Evolutionary conservation across 2,113 vertebrate genomes (phyloP).

Genomic region (Scomber colias): DNA sequence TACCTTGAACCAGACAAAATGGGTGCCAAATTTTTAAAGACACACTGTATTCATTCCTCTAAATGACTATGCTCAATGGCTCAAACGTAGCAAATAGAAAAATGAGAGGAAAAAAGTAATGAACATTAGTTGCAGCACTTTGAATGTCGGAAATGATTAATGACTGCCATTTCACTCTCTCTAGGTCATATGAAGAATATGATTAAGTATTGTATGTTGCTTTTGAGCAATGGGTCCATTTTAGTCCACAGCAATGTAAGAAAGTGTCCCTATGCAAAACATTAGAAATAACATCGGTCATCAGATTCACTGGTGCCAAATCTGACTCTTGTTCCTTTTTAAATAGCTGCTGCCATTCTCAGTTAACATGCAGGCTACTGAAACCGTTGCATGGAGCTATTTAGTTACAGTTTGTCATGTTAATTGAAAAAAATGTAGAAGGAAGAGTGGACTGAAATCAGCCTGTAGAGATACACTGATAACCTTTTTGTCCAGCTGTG

Average conservation of each 20-base stretch:
- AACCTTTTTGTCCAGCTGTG: too few species aligned
- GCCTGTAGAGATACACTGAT: too few species aligned
- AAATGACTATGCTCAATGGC: background rate
- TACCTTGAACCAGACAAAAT: constrained; percentile 77
- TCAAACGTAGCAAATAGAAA: background rate
- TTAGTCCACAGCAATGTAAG: background rate
- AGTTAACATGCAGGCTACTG: too few species aligned
- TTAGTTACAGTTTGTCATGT: too few species aligned
- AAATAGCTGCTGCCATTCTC: background rate
- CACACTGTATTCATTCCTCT: constrained; percentile 8
- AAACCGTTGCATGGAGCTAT: too few species aligned
- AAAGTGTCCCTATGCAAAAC: background rate
- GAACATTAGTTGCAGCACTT: background rate
- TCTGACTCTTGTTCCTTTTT: background rate
- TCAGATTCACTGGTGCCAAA: background rate
- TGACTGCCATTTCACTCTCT: too few species aligned
- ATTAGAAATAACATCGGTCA: background rate
- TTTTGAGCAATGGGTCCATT: background rate
- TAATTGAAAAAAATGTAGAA: too few species aligned
- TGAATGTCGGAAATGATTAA: background rate
- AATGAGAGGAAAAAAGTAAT: background rate
- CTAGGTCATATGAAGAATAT: background rate
- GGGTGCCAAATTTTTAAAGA: constrained; percentile 44
- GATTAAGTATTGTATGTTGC: background rate
- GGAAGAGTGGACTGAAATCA: too few species aligned